Evolutionary conservation across 53 echinoderm and acorn worm species (phyloP), one percentile per base, ranked within the genome.

Genomic region (Astropecten irregularis): DNA sequence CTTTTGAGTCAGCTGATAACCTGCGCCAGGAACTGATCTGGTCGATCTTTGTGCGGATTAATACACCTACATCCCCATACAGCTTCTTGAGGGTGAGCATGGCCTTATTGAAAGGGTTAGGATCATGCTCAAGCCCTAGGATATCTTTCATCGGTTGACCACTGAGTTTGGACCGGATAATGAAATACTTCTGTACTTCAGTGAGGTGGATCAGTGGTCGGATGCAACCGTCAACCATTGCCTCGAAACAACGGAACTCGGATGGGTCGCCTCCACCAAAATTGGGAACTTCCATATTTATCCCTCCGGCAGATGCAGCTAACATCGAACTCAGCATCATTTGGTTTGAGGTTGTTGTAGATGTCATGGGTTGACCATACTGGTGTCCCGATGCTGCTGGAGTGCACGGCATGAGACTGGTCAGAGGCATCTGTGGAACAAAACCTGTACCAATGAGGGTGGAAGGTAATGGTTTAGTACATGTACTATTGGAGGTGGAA

Each of bases 311-410:
- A 19, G 52, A 49, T 33, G 71, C 71, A 11, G 50, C 71, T 16
- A 71, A n/a, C 71, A 51, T 71, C 1, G 51, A 50, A 20, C 50
- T 71, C 16, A 31, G 71, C 71, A 71, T 50, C 71, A 71, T 71
- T 34, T 71, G 71, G 28, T 31, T 63, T 16, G 7, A 51, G 51
- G 51, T 51, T 19, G 18, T 19, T 7, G 51, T 3, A 3, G 51
- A 5, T 15, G 16, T 2, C 51, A 51, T 51, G 16, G 51, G 51
- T 15, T 9, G 51, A 51, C 16, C 51, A 16, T 42, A 42, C n/a
- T n/a, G n/a, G n/a, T n/a, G n/a, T n/a, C n/a, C n/a, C n/a, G n/a
- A n/a, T n/a, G n/a, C n/a, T n/a, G n/a, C n/a, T n/a, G n/a, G n/a
- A n/a, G n/a, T n/a, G n/a, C n/a, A n/a, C n/a, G n/a, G n/a, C n/a